Evolutionary conservation across 2,113 vertebrate genomes (phyloP), one percentile per base, ranked within the genome.

Genomic region (Ia io): DNA sequence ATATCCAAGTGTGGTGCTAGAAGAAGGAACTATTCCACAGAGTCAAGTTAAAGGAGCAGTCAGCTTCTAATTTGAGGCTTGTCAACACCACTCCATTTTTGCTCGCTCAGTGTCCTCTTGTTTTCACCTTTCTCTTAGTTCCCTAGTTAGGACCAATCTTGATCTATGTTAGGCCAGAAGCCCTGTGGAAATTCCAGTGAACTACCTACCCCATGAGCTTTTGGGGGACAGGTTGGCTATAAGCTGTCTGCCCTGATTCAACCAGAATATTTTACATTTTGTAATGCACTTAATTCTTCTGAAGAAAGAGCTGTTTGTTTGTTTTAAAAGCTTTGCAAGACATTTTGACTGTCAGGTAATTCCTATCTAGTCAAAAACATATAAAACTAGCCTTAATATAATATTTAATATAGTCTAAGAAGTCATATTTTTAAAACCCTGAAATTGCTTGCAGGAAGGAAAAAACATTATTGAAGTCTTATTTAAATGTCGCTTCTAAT

Each of bases 251-350:
- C 32, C 28, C 5, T 56, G 9, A 51, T 85, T 93, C 30, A 79
- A 71, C 11, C 40, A 90, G 40, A 94, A 47, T 85, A 61, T 18
- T 79, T 70, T 9, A 67, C 3, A 49, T 90, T 96, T 96, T 92
- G 3, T 67, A 73, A 90, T 88, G 49, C 22, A 80, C 37, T 93
- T 85, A 80, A 47, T 65, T 91, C 84, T 94, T 56, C 78, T 90
- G 77, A 88, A 92, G 73, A 92, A 91, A 53, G 18, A 83, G 40
- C 11, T 83, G 4, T 35, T 77, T 88, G 22, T 65, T 84, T 69
- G 42, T 86, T 88, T 93, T 80, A 88, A 59, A 51, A 90, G 65
- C 67, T 95, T 94, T 74, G 4, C 18, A 91, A 76, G 37, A 59
- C 5, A 22, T 42, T 84, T 85, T 84, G 65, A 94, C 51, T 95